Conservation (phyloP, 2,888 invertebrate genomes). For the Tachystola acroxantha region DNA sequence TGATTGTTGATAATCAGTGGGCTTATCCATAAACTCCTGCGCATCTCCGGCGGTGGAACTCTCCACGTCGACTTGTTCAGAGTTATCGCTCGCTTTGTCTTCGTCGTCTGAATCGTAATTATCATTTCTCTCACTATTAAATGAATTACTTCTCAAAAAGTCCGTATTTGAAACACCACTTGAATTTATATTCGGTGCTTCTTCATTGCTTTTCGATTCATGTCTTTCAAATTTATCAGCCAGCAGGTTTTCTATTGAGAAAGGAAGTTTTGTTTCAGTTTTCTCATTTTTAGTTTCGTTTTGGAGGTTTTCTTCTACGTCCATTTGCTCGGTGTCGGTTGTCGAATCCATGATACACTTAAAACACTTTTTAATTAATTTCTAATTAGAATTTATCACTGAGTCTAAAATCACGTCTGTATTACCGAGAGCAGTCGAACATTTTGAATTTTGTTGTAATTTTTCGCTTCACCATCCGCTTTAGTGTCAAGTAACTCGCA, state of each 20-base stretch:
- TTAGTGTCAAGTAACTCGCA: slow-evolving; percentile 26
- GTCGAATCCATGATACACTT: slow-evolving; percentile 16
- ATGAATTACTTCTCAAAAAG: slow-evolving; percentile 18
- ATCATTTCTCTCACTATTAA: slow-evolving; percentile 26
- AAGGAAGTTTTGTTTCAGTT: slow-evolving; percentile 50
- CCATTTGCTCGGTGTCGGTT: slow-evolving; percentile 28
- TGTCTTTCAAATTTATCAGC: slow-evolving; percentile 50
- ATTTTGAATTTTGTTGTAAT: slow-evolving; percentile 25
- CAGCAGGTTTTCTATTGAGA: slow-evolving; percentile 63
- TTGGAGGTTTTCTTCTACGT: slow-evolving; percentile 30
- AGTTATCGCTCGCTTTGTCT: slow-evolving; percentile 42
- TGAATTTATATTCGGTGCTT: slow-evolving; percentile 3
- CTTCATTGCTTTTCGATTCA: slow-evolving; percentile 5
- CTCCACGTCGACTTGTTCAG: slow-evolving; percentile 64
- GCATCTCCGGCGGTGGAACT: slow-evolving; percentile 47
- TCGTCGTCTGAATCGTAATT: slow-evolving; percentile 46
- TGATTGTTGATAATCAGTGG: slow-evolving; percentile 58
- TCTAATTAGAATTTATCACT: not conserved
- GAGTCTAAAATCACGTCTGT: slow-evolving; percentile 22
- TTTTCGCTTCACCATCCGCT: slow-evolving; percentile 13
- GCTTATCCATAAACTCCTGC: slow-evolving; percentile 44
- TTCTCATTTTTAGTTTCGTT: slow-evolving; percentile 37
- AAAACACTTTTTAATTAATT: too few species aligned
- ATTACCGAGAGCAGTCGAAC: slow-evolving; percentile 17
- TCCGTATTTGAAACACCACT: slow-evolving; percentile 21